These are phyloP conservation scores for Nyctalus aviator DNA, from an alignment of 2,797 vertebrate genomes.

Conservation along the genomic window DNA sequence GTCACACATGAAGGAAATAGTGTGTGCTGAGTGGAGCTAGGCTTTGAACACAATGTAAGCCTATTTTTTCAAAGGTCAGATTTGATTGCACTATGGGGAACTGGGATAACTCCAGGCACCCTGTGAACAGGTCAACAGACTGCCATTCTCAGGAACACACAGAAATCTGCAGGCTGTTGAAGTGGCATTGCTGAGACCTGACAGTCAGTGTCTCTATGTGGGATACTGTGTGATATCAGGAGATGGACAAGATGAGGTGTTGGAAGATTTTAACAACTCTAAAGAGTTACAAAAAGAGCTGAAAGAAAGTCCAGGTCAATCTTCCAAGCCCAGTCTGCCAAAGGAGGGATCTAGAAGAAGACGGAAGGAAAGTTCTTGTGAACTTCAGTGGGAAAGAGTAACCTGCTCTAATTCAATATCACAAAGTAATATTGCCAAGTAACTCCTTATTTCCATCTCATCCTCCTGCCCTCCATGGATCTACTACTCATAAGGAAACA, in stretches of 20 bases:
- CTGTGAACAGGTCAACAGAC: neutral
- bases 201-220: neutral
- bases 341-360: neutral
- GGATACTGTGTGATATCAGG: neutral
- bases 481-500: neutral
- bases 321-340: neutral
- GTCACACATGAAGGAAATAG: neutral
- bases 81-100: neutral
- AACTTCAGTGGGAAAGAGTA: neutral
- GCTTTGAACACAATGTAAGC: constrained; percentile 4
- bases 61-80: constrained; percentile 48
- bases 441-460: neutral
- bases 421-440: neutral
- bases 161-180: neutral
- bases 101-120: neutral
- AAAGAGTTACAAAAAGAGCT: neutral
- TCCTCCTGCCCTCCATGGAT: neutral
- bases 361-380: neutral
- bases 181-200: neutral
- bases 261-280: neutral
- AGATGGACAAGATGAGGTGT: neutral
- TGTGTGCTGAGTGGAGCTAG: neutral
- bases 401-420: neutral
- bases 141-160: neutral
- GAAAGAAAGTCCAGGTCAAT: neutral